Conservation (phyloP, 2,113 vertebrate species). For the Cichladusa arquata region DNA sequence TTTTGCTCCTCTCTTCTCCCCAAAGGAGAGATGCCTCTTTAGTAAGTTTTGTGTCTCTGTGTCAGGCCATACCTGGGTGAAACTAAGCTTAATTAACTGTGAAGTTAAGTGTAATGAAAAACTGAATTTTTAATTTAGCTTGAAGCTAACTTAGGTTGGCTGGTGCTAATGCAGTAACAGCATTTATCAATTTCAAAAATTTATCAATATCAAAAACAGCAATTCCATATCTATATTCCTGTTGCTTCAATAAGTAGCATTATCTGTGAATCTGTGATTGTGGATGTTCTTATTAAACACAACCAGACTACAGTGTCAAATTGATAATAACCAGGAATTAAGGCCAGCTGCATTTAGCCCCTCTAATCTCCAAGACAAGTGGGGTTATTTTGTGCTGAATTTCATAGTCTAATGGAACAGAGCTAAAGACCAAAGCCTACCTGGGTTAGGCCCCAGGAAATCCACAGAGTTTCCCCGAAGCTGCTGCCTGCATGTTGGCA, state of each 20-base stretch:
- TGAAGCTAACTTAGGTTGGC: background rate
- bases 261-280: background rate
- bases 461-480: fast-evolving
- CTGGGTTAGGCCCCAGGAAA: background rate
- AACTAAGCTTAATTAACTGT: background rate
- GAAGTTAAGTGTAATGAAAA: background rate
- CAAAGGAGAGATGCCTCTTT: background rate
- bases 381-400: background rate
- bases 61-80: background rate
- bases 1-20: background rate
- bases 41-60: background rate
- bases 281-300: background rate
- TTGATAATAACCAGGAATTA: background rate
- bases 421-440: fast-evolving
- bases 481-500: fast-evolving
- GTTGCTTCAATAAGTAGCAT: background rate
- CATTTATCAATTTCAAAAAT: too few relatives aligned
- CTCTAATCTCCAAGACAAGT: background rate
- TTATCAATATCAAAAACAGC: too few relatives aligned
- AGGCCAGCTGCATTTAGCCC: background rate
- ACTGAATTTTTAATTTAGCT: background rate
- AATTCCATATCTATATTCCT: background rate
- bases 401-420: background rate
- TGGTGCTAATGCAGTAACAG: background rate
- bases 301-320: background rate